These are phyloP conservation scores for Lepidothrix coronata DNA, from an alignment of 2,113 vertebrate species.

Conservation along the genomic window DNA sequence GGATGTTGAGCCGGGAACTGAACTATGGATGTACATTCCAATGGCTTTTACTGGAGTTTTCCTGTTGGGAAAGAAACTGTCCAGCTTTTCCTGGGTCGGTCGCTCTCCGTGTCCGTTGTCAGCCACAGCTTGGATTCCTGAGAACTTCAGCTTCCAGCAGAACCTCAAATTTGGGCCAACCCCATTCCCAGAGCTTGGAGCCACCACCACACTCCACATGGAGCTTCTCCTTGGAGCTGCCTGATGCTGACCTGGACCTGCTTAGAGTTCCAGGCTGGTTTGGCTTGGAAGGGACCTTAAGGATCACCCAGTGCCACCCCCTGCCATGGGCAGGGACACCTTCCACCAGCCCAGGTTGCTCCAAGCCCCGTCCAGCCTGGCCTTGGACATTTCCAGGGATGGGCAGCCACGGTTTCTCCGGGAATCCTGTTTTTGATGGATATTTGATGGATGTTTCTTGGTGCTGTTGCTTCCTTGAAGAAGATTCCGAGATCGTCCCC, in stretches of 20 bases:
- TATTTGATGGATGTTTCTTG: not conserved
- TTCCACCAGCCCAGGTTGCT: fast-evolving
- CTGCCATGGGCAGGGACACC: not conserved
- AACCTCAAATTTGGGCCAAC: fast-evolving
- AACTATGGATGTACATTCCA: fast-evolving
- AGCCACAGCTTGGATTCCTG: not conserved
- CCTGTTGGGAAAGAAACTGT: fast-evolving
- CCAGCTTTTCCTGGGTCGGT: fast-evolving
- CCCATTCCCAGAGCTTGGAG: not conserved
- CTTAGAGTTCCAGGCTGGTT: not conserved
- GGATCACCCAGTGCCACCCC: not conserved
- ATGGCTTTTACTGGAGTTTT: not conserved
- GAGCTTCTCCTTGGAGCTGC: not conserved
- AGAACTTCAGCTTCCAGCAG: not conserved
- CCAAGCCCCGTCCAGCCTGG: not conserved
- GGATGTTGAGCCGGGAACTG: not conserved
- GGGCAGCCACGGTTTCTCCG: fast-evolving
- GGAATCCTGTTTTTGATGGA: not conserved
- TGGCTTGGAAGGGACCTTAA: not conserved
- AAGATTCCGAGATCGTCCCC: fast-evolving
- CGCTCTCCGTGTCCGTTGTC: fast-evolving
- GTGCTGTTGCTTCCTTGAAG: not conserved
- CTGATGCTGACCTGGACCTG: fast-evolving
- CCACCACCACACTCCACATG: fast-evolving
- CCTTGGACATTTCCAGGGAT: not conserved